A percentile compares a stretch with the other conserved stretches of the same genome.
These are phyloP conservation scores for Pachypsylla venusta DNA, from an alignment of 1,140 invertebrate species.

Conservation along the genomic window DNA sequence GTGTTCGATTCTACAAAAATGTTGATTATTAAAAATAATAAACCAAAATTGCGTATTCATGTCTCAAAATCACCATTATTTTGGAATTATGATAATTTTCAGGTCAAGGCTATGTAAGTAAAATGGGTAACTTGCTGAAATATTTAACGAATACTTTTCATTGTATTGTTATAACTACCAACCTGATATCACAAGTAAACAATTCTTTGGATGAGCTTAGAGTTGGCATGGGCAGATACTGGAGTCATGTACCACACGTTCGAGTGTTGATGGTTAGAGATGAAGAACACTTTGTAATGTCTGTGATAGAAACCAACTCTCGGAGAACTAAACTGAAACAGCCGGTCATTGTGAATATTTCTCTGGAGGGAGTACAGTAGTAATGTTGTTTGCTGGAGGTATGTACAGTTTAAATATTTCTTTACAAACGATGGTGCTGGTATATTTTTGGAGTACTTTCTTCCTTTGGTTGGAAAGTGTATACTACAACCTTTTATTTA, in stretches of 20 bases:
- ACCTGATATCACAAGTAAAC: neutral
- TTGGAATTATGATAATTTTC: too few species aligned
- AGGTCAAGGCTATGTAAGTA: neutral
- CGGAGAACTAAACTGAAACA: neutral
- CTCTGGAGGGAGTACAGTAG: neutral
- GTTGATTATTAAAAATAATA: too few species aligned
- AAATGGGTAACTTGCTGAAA: neutral
- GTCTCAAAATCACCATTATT: too few species aligned
- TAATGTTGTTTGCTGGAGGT: too few species aligned
- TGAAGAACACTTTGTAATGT: neutral
- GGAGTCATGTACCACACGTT: neutral
- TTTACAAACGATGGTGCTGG: too few species aligned
- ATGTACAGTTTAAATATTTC: too few species aligned
- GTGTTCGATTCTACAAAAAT: too few species aligned
- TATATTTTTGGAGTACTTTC: too few species aligned
- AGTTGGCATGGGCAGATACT: constrained; percentile 1
- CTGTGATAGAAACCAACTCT: neutral
- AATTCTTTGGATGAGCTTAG: neutral
- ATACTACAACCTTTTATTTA: too few species aligned
- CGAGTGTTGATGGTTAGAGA: neutral
- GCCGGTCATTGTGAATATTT: neutral
- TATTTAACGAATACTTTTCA: neutral
- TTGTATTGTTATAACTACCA: constrained; percentile 2
- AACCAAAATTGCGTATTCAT: too few species aligned
- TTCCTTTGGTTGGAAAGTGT: too few species aligned